phyloP scores from a whole-genome alignment of 2,113 vertebrate genomes.

The Zeus faber region DNA sequence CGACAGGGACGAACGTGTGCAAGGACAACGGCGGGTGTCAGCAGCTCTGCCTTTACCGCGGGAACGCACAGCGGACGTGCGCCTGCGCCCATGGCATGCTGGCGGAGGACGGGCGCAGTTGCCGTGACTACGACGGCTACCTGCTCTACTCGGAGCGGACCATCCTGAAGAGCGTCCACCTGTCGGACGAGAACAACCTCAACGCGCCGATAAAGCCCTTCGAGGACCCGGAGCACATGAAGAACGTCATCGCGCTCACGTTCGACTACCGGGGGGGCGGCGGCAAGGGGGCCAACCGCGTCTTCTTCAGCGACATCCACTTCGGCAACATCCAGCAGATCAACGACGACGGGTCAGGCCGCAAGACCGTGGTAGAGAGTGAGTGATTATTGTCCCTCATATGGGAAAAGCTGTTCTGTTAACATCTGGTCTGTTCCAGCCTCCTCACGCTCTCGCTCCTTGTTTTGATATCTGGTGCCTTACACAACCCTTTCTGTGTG shows the following conservation, averaged over 20 bases:
- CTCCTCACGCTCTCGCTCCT: background rate
- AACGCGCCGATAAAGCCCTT: constrained; percentile 94
- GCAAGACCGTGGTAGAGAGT: constrained; percentile 94
- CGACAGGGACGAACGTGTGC: constrained; percentile 90
- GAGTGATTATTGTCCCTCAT: constrained; percentile 62
- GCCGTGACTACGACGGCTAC: constrained; percentile 93
- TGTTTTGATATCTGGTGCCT: constrained; percentile 3
- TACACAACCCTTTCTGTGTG: background rate
- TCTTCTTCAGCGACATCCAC: constrained; percentile 98
- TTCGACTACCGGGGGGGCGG: constrained; percentile 89
- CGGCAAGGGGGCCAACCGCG: constrained; percentile 85
- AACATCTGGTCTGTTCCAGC: background rate
- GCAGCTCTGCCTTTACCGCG: constrained; percentile 92
- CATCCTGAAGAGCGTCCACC: constrained; percentile 95
- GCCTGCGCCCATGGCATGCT: constrained; percentile 95
- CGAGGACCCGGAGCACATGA: constrained; percentile 95
- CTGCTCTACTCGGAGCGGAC: constrained; percentile 95
- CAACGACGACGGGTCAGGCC: constrained; percentile 87
- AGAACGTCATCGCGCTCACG: constrained; percentile 92
- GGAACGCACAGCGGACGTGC: constrained; percentile 77
- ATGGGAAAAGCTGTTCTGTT: too few relatives aligned
- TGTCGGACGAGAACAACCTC: constrained; percentile 93
- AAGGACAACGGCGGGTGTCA: constrained; percentile 87
- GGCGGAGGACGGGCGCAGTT: constrained; percentile 80
- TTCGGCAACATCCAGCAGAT: constrained; percentile 98